Evolutionary conservation across 2,113 vertebrate species (phyloP).

Genomic region (Eptesicus fuscus): DNA sequence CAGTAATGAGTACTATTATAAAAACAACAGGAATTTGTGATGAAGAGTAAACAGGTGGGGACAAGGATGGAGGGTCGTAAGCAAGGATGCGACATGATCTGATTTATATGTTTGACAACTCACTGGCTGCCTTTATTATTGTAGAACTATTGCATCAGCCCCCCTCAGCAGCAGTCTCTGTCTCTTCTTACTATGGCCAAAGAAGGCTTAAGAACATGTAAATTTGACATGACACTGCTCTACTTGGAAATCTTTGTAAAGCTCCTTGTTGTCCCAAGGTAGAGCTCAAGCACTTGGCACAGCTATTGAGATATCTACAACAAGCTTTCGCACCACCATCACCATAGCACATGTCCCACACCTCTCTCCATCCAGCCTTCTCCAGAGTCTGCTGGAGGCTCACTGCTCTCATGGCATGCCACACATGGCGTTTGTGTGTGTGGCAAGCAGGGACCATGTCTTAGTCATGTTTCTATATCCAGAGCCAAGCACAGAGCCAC

Average conservation of each 20-base stretch:
- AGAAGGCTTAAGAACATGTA: not conserved
- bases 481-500: not conserved
- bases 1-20: not conserved
- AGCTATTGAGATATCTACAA: not conserved
- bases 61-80: not conserved
- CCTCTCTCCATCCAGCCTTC: not conserved
- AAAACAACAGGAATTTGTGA: not conserved
- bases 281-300: not conserved
- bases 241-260: not conserved
- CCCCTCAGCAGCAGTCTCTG: not conserved
- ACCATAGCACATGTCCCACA: fast-evolving
- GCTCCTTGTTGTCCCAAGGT: not conserved
- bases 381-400: not conserved
- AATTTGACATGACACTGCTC: not conserved
- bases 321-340: fast-evolving
- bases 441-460: not conserved
- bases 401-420: too few relatives aligned
- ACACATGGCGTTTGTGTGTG: not conserved
- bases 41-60: not conserved
- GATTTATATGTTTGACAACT: not conserved
- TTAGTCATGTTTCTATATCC: not conserved
- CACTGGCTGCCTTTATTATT: not conserved
- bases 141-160: not conserved
- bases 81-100: not conserved
- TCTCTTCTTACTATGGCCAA: not conserved